These are phyloP conservation scores for Sebastes fasciatus DNA, from an alignment of 2,113 vertebrate genomes.

Conservation along the genomic window DNA sequence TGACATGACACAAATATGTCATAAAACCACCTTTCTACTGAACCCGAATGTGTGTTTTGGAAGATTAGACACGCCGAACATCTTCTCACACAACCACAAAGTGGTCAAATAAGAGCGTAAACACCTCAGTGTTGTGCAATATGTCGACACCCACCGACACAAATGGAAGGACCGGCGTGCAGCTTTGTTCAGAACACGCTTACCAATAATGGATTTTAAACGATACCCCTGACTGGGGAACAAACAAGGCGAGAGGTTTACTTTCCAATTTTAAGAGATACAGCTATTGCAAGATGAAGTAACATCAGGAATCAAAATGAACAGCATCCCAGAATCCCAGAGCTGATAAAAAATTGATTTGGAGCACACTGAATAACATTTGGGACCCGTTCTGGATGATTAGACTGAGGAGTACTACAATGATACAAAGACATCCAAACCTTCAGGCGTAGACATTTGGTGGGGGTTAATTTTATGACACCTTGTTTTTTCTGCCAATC, in stretches of 20 bases:
- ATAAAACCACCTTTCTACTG: neutral
- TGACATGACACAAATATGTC: neutral
- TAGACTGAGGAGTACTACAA: slow-evolving; percentile 19
- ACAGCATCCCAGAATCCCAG: slow-evolving; percentile 33
- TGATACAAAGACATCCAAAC: slow-evolving; percentile 39
- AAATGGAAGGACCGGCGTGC: neutral
- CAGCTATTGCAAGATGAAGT: slow-evolving; percentile 3
- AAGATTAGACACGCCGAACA: neutral
- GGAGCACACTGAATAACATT: slow-evolving; percentile 31
- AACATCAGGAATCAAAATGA: slow-evolving; percentile 20
- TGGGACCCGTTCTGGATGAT: slow-evolving; percentile 42
- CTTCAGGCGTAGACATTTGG: slow-evolving; percentile 18
- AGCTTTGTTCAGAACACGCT: neutral
- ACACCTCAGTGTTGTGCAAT: neutral
- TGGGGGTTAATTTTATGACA: slow-evolving; percentile 19
- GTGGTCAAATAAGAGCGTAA: too few relatives aligned
- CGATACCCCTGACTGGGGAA: slow-evolving; percentile 1
- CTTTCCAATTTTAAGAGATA: slow-evolving; percentile 32
- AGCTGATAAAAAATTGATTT: slow-evolving; percentile 52
- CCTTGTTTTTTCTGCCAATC: slow-evolving; percentile 25
- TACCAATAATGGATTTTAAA: slow-evolving; percentile 10
- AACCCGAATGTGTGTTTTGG: too few relatives aligned
- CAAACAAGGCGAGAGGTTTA: neutral
- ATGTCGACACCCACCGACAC: neutral
- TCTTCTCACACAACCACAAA: neutral